These are phyloP conservation scores for Synergus japonicus DNA, from an alignment of 2,888 invertebrate species.

Conservation along the genomic window DNA sequence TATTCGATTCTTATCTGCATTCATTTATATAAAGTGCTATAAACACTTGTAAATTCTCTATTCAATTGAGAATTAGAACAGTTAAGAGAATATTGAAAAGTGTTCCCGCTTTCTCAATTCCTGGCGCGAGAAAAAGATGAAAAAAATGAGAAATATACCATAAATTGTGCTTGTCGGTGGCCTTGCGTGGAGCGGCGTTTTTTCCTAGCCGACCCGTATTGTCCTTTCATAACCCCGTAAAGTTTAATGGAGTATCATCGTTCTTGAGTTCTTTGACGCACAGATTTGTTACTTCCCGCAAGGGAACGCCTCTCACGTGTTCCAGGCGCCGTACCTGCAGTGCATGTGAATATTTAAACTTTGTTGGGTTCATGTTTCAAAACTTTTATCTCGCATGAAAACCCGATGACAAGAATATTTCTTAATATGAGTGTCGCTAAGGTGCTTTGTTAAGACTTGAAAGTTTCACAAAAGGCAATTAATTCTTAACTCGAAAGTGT, in stretches of 20 bases:
- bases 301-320: slow-evolving; percentile 39
- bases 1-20: too few species aligned
- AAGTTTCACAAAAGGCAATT: slow-evolving; percentile 19
- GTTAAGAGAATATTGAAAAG: slow-evolving; percentile 20
- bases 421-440: slow-evolving; percentile 36
- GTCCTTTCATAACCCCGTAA: slow-evolving; percentile 42
- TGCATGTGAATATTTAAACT: slow-evolving; percentile 42
- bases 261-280: slow-evolving; percentile 42
- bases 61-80: slow-evolving; percentile 16
- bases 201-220: slow-evolving; percentile 36
- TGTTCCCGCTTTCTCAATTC: slow-evolving; percentile 9
- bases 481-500: slow-evolving; percentile 21
- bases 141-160: slow-evolving; percentile 10
- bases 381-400: slow-evolving; percentile 37
- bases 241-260: slow-evolving; percentile 42
- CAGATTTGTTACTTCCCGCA: slow-evolving; percentile 41
- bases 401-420: slow-evolving; percentile 37
- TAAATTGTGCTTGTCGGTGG: slow-evolving; percentile 28
- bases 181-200: slow-evolving; percentile 29
- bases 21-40: too few species aligned
- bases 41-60: neutral
- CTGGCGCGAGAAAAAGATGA: neutral
- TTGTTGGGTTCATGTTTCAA: slow-evolving; percentile 29
- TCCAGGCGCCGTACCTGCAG: slow-evolving; percentile 37
- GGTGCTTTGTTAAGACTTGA: slow-evolving; percentile 30